Base-by-base conservation (phyloP, 2,113 vertebrate genomes). In the Pipa parva region DNA sequence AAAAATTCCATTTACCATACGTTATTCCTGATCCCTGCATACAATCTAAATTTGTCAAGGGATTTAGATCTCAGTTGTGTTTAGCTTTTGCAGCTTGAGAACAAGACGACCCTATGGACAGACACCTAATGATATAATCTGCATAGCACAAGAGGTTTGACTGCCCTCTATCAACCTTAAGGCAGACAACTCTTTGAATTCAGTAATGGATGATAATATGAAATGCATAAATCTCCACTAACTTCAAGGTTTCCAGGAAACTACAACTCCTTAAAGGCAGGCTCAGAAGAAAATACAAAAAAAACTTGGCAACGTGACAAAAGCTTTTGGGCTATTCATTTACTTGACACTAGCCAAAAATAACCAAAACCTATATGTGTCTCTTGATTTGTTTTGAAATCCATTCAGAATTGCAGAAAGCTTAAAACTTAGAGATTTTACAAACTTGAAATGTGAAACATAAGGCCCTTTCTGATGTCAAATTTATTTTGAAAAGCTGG, bases 351-450 rank as follows among this genome's bases (percentile, higher is more conserved):
- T 74, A 78, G 75, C 77, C 77, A 86, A 81, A 89, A 89, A 87
- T 85, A 89, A 84, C 79, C 83, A 78, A 51, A 80, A 79, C 72
- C 69, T 77, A 78, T 75, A 85, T 80, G 85, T 91, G 87, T 89
- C 82, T 86, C 78, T 80, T 82, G 89, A 91, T 88, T 87, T 90
- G 85, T 90, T 91, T 88, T 87, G 84, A 90, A 88, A 86, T 83
- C 63, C 81, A 75, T 83, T 89, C 80, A 81, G 85, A 87, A 81
- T 18, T 73, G 74, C 75, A 85, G 87, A 80, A 78, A 81, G 75
- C 79, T 81, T 75, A 81, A 78, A 79, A 83, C 80, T 79, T 81
- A 84, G 73, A 80, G 75, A 73, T 59, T 69, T 18, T 73, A n/a
- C 74, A 84, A 81, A 59, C 74, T 76, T 80, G 76, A 81, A 81